Conservation (phyloP, 2,797 vertebrate genomes). For the Xenops minutus region DNA sequence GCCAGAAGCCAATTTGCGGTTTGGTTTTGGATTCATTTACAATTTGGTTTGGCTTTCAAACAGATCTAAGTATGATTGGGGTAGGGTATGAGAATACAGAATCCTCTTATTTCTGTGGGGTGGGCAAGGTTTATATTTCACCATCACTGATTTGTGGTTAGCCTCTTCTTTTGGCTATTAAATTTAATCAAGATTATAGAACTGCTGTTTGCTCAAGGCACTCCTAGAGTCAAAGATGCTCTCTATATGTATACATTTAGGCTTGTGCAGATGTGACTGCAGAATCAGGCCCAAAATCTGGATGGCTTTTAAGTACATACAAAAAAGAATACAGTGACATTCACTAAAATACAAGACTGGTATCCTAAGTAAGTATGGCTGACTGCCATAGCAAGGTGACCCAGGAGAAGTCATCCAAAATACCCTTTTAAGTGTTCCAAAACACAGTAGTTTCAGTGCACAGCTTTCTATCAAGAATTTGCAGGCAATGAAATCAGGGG, state of each 20-base stretch:
- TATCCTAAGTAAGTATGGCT: not conserved
- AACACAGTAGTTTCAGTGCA: not conserved
- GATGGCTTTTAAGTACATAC: not conserved
- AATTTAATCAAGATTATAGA: slow-evolving; percentile 36
- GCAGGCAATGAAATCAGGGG: slow-evolving; percentile 12
- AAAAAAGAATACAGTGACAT: not conserved
- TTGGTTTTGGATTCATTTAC: slow-evolving; percentile 54
- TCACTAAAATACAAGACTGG: not conserved
- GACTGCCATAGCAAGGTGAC: not conserved
- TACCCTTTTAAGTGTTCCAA: not conserved
- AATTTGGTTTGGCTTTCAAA: slow-evolving; percentile 60
- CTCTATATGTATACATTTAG: not conserved
- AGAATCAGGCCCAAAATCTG: not conserved
- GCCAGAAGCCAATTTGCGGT: slow-evolving; percentile 38
- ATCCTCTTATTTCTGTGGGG: slow-evolving; percentile 34
- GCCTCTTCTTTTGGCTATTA: slow-evolving; percentile 45
- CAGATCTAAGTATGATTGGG: slow-evolving; percentile 20
- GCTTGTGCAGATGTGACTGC: not conserved
- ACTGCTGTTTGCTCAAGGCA: not conserved
- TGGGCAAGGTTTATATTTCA: slow-evolving; percentile 35
- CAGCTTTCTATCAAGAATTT: not conserved
- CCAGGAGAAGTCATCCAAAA: not conserved
- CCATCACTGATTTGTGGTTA: slow-evolving; percentile 3
- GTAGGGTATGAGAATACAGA: slow-evolving; percentile 40
- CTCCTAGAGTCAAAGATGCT: not conserved